Evolutionary conservation across 2,888 invertebrate species (phyloP).

Genomic region (Pristionchus maxplancki): DNA sequence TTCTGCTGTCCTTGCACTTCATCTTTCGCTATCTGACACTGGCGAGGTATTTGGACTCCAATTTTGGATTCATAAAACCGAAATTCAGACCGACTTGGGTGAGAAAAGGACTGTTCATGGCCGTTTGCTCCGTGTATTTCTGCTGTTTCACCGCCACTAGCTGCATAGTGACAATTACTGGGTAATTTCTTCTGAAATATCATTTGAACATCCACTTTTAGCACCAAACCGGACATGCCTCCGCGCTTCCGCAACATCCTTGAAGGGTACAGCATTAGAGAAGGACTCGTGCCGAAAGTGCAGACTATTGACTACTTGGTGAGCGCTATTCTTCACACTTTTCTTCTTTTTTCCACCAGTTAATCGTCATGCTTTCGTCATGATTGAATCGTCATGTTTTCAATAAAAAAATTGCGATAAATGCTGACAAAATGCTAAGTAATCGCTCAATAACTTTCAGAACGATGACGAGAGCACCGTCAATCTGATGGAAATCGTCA

Average conservation of each 20-base stretch:
- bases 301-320: not conserved
- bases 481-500: not conserved
- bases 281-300: not conserved
- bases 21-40: not conserved
- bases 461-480: not conserved
- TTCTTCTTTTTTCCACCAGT: too few relatives aligned
- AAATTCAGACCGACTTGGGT: not conserved
- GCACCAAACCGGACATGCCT: not conserved
- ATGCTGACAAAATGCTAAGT: too few relatives aligned
- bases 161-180: not conserved
- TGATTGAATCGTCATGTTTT: too few relatives aligned
- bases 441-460: not conserved
- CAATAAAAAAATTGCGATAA: too few relatives aligned
- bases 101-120: not conserved
- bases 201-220: not conserved
- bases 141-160: not conserved
- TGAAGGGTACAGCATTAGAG: not conserved
- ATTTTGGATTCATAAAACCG: not conserved
- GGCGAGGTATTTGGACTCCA: not conserved
- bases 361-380: too few relatives aligned
- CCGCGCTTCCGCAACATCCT: not conserved
- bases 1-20: not conserved
- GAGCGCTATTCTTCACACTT: not conserved
- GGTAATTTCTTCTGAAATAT: not conserved
- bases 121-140: not conserved